These are phyloP conservation scores for Apamea monoglypha DNA, from an alignment of 2,888 invertebrate genomes.

Conservation along the genomic window DNA sequence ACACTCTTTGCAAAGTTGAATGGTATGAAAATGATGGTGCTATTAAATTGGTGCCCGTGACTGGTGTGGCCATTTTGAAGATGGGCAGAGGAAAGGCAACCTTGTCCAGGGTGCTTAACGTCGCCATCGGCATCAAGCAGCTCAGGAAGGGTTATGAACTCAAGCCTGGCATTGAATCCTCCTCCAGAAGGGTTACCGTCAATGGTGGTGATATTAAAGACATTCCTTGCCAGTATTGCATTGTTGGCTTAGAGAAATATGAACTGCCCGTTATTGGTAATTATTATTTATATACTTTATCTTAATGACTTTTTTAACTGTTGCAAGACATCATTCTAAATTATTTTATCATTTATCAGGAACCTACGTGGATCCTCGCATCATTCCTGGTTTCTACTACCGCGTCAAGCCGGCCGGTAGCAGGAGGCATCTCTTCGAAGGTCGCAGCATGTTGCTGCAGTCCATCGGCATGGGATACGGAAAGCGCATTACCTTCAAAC, in stretches of 20 bases:
- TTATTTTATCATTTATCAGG: constrained; percentile 82
- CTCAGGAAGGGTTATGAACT: constrained; percentile 91
- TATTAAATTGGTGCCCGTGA: constrained; percentile 90
- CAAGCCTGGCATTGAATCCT: constrained; percentile 91
- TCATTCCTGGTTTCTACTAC: constrained; percentile 94
- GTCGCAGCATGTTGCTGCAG: constrained; percentile 91
- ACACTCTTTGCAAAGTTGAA: constrained; percentile 92
- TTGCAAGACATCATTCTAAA: not conserved
- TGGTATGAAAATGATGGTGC: constrained; percentile 92
- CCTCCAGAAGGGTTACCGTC: constrained; percentile 91
- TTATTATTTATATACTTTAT: constrained; percentile 60
- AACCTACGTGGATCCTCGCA: constrained; percentile 93
- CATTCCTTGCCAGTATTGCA: constrained; percentile 92
- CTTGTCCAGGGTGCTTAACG: constrained; percentile 90
- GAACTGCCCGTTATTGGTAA: constrained; percentile 93
- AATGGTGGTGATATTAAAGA: constrained; percentile 91
- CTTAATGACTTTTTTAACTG: not conserved
- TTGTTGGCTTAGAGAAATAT: constrained; percentile 92
- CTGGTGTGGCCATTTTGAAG: constrained; percentile 90
- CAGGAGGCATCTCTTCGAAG: constrained; percentile 92
- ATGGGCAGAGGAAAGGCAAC: constrained; percentile 88
- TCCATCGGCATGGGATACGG: constrained; percentile 94
- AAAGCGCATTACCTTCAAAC: constrained; percentile 93
- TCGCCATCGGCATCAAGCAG: constrained; percentile 90
- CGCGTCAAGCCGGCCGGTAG: constrained; percentile 92